Evolutionary conservation across 2,113 vertebrate species (phyloP), one percentile per base, ranked within the genome.

Genomic region (Microcebus tavaratra): DNA sequence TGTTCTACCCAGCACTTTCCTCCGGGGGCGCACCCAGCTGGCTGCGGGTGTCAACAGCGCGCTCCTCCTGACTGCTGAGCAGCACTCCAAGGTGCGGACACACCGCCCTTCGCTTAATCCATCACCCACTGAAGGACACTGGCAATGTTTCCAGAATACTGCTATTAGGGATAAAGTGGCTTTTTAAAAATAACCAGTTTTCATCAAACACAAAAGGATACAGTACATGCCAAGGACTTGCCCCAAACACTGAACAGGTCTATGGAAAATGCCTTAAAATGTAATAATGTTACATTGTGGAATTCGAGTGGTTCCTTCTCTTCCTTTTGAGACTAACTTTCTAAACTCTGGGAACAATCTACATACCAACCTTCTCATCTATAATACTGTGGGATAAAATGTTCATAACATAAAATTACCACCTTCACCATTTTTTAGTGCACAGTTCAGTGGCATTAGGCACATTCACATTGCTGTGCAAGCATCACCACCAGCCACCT

Each of bases 381-480:
- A 1, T 29, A 14, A 84, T 42, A 18, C 12, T 67, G 36, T 15
- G 27, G 48, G 9, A 23, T 21, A 29, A 55, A 65, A 65, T 13
- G 48, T 1, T 18, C 8, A 7, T 6, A 53, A 57, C 53, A 34
- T 25, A 45, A 36, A n/a, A 29, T 0, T 10, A 42, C 48, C 36
- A 29, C 11, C 7, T 3, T 12, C 45, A 42, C 20, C 29, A 18
- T 53, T 67, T n/a, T 42, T n/a, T 2, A 76, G 39, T 5, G 39
- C 20, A 45, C 29, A 27, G 39, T 45, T 61, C 86, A 17, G 55
- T 15, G 36, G 53, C 68, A 25, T 34, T 11, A 59, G 42, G 36
- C 6, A 2, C 6, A 1, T 21, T 59, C 29, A 70, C 21, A 6
- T 1, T 20, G 36, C 0, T 8, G n/a, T 6, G 76, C 0, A 6